Evolutionary conservation across 2,113 vertebrate species (phyloP).

Genomic region (Trochalopteron elliotii): DNA sequence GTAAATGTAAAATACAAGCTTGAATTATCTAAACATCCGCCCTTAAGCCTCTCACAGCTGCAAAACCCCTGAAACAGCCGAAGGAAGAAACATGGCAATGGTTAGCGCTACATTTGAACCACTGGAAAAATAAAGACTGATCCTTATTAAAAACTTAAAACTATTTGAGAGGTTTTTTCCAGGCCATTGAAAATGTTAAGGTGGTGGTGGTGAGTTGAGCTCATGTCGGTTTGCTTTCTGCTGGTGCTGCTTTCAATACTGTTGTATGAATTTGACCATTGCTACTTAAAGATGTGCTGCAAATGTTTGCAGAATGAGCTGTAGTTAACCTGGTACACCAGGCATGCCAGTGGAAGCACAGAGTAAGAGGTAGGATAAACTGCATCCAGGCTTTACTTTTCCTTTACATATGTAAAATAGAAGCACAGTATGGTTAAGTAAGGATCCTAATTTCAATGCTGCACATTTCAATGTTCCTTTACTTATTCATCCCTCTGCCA

Average conservation of each 20-base stretch:
- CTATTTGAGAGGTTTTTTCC: constrained; percentile 39
- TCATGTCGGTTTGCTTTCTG: neutral
- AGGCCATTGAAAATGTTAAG: constrained; percentile 25
- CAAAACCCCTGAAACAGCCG: neutral
- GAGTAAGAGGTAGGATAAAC: neutral
- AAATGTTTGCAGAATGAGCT: neutral
- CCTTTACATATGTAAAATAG: neutral
- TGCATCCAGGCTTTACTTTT: neutral
- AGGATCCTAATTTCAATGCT: neutral
- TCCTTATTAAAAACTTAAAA: constrained; percentile 27
- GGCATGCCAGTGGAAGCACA: neutral
- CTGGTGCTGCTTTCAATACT: neutral
- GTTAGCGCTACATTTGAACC: constrained; percentile 1
- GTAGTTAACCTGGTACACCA: neutral
- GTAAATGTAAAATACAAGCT: constrained; percentile 57
- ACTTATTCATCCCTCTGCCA: neutral
- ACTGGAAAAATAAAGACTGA: constrained; percentile 48
- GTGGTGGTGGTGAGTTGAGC: neutral
- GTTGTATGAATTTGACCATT: neutral
- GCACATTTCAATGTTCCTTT: neutral
- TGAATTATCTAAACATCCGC: constrained; percentile 52
- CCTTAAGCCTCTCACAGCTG: constrained; percentile 23
- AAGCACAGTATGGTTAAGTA: neutral
- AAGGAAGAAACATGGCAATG: neutral
- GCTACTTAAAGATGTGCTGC: neutral